Evolutionary conservation across 1,140 invertebrate genomes (phyloP), one percentile per base, ranked within the genome.

Genomic region (Bombus confusus): DNA sequence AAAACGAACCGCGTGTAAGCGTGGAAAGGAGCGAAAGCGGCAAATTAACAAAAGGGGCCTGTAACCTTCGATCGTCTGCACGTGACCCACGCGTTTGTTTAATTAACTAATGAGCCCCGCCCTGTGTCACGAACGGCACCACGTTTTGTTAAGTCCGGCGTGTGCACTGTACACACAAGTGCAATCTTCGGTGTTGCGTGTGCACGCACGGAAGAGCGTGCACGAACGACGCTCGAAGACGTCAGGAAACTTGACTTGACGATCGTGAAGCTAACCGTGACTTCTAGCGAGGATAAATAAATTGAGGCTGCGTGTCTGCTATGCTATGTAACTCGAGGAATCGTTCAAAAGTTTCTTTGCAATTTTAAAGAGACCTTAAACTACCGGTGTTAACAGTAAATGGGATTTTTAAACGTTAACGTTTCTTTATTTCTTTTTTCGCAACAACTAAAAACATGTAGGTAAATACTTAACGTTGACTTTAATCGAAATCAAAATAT

Each of bases 71-170:
- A 84, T 86, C 72, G 87, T 75, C 62, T 86, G 87, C 41, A 72
- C 83, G 80, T 73, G 69, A 82, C 85, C 69, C 62, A 76, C 73
- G 57, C 59, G 64, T 89, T 91, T 88, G 88, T 91, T 91, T 93
- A 93, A 93, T 93, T 92, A 93, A 92, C 90, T 92, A 93, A 93
- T 89, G 88, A 92, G 84, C 87, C 91, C 82, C 86, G 90, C 92
- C 91, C 82, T 87, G 47, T 47, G 79, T 85, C 71, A 90, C 88
- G 86, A 87, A 88, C 66, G 34, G 74, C 47, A 31, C 73, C 71
- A 62, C 37, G 76, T 85, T 85, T 85, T 62, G 72, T 62, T 80
- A 52, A 64, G 43, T 74, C 31, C 39, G 41, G 5, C 4, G 39
- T 79, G 22, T 84, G 64, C 74, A 80, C 47, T 62, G 59, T 62